Conservation (phyloP, 2,797 vertebrate species). For the Rhyacichthys aspro region DNA sequence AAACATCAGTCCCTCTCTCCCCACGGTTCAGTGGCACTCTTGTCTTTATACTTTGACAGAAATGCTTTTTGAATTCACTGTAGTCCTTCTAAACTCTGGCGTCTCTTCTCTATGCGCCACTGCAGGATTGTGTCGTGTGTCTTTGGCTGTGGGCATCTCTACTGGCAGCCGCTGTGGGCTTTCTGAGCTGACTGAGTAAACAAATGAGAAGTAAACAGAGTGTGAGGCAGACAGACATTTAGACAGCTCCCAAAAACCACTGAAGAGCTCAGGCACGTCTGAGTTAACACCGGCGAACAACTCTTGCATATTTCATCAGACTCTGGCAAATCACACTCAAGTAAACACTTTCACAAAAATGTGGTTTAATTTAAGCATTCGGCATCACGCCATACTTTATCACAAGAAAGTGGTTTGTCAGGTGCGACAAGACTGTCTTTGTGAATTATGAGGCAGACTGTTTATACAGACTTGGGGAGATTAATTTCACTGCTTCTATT, state of each 20-base stretch:
- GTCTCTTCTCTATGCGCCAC: not conserved
- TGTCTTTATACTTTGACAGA: not conserved
- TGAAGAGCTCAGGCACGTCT: constrained; percentile 2
- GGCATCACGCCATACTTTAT: not conserved
- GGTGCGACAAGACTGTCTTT: too few relatives aligned
- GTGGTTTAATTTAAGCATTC: too few relatives aligned
- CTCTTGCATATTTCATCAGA: constrained; percentile 7
- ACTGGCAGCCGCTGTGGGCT: constrained; percentile 49
- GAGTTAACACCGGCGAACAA: not conserved
- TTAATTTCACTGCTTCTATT: constrained; percentile 43
- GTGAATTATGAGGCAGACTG: constrained; percentile 9
- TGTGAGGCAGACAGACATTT: constrained; percentile 46
- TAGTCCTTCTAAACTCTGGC: constrained; percentile 8
- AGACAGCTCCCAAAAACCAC: constrained; percentile 47
- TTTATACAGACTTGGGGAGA: constrained; percentile 26
- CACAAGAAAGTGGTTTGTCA: constrained; percentile 3
- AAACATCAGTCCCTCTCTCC: constrained; percentile 32
- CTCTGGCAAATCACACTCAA: not conserved
- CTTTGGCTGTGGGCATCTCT: constrained; percentile 36
- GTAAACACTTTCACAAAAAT: not conserved
- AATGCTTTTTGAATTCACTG: not conserved
- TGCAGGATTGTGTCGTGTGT: constrained; percentile 10
- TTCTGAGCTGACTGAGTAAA: constrained; percentile 50
- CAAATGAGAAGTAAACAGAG: constrained; percentile 66
- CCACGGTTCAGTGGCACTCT: constrained; percentile 4